A percentile compares a stretch with the other conserved stretches of the same genome.
Conservation (phyloP, 2,888 invertebrate genomes). For the Pammene fasciana region DNA sequence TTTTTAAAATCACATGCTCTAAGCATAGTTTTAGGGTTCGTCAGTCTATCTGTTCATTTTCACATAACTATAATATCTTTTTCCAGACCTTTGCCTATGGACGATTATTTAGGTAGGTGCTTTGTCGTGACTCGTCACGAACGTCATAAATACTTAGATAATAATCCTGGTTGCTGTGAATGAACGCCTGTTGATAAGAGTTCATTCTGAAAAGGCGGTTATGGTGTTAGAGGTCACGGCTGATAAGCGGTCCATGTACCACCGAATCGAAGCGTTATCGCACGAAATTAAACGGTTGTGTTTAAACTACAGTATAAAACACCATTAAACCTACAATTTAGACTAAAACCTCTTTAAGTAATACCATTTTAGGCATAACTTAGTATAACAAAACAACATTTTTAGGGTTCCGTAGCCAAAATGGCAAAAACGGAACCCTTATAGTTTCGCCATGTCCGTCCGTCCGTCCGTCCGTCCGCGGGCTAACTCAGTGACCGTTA, state of each 20-base stretch:
- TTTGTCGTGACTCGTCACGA: too few relatives aligned
- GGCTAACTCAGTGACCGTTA: too few relatives aligned
- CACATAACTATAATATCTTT: neutral
- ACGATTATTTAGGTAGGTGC: too few relatives aligned
- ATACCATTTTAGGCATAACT: neutral
- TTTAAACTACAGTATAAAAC: neutral
- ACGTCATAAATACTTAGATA: neutral
- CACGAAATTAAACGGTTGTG: constrained; percentile 1
- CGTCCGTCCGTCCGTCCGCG: too few relatives aligned
- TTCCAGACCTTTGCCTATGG: neutral
- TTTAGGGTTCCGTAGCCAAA: too few relatives aligned
- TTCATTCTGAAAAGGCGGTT: constrained; percentile 72
- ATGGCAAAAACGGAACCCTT: too few relatives aligned
- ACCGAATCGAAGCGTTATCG: constrained; percentile 44
- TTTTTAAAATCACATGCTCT: too few relatives aligned
- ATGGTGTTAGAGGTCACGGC: constrained; percentile 70
- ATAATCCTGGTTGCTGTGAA: constrained; percentile 57
- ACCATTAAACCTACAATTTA: neutral
- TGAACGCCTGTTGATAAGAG: constrained; percentile 74
- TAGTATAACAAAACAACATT: too few relatives aligned
- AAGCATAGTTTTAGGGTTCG: too few relatives aligned
- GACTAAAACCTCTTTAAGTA: neutral
- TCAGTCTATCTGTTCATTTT: too few relatives aligned
- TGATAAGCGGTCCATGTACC: constrained; percentile 57
- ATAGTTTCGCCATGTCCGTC: too few relatives aligned